Base-by-base conservation (phyloP, 2,888 invertebrate genomes). In the Trachelus tabidus region DNA sequence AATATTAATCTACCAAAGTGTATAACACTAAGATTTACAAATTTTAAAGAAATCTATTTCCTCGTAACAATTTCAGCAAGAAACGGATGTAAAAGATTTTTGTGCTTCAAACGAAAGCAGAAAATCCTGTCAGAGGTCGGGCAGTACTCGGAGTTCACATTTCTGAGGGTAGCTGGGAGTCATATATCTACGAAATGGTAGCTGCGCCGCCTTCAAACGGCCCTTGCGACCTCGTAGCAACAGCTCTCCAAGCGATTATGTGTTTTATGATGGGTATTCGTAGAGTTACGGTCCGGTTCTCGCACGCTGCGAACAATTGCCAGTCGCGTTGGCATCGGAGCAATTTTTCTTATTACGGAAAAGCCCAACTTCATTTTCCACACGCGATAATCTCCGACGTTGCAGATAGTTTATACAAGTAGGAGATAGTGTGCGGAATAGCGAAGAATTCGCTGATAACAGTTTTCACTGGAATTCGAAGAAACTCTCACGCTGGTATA, bases 171-270 rank as follows among this genome's bases (percentile, higher is more conserved):
- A 37, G 74, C 33, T 30, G 30, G 11, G n/a, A 37, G 23, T 34
- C 78, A 35, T 79, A 79, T 77, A 79, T 79, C 79, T 76, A 73
- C 73, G 74, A 79, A 79, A 79, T 79, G 69, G 76, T 79, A 76
- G 76, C 76, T 68, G 76, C 69, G 76, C 74, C 69, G 31, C 69
- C 76, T 74, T 69, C 73, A 34, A 77, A 77, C 79, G 76, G 76
- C 76, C 40, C 68, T 40, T 34, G 76, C 74, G 79, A 79, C 76
- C 79, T 76, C 73, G 35, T 76, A 76, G 79, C 76, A 79, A 79
- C 79, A 79, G 76, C 79, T 77, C 76, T 79, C 76, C 68, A 68
- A 71, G 76, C 76, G 79, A 79, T 79, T 77, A 79, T 77, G 74
- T 79, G 76, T 79, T 79, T 79, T 77, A 79, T 79, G 76, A 40